Evolutionary conservation across 2,888 invertebrate species (phyloP).

Genomic region (Tortrix viridana): DNA sequence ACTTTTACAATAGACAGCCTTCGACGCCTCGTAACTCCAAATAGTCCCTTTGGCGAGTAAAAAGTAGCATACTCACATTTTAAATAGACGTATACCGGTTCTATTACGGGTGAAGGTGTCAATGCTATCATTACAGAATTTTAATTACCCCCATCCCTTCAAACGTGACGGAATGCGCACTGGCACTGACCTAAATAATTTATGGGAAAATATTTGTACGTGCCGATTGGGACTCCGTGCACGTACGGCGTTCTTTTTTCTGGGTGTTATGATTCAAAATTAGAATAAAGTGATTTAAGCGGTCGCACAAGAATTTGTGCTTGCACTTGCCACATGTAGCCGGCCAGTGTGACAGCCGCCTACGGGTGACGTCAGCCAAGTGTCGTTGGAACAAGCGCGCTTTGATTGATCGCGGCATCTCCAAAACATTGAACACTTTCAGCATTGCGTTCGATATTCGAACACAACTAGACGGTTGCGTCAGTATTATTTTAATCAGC

Average conservation of each 20-base stretch:
- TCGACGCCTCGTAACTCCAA: conserved; percentile 19
- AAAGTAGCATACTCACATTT: conserved; percentile 31
- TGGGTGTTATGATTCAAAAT: conserved; percentile 40
- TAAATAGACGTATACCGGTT: conserved; percentile 37
- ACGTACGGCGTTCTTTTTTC: conserved; percentile 40
- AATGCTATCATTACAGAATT: conserved; percentile 70
- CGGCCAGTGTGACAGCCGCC: conserved; percentile 27
- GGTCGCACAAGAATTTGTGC: conserved; percentile 32
- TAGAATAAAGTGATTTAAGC: conserved; percentile 39
- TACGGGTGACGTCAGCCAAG: conserved; percentile 36
- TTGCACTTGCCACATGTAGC: conserved; percentile 37
- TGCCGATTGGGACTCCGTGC: conserved; percentile 29
- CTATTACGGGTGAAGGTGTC: conserved; percentile 58
- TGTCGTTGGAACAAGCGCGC: conserved; percentile 35
- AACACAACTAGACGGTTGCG: conserved; percentile 34
- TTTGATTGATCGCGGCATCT: conserved; percentile 38
- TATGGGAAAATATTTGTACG: conserved; percentile 69
- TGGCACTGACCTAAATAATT: conserved; percentile 72
- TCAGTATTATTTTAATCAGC: conserved; percentile 38
- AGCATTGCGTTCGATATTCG: conserved; percentile 36
- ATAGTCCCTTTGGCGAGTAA: conserved; percentile 42
- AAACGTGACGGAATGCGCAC: conserved; percentile 70
- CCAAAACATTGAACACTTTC: conserved; percentile 39
- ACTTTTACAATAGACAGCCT: conserved; percentile 16
- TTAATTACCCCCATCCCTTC: conserved; percentile 73